Percentiles rank a stretch among this genome's conserved stretches.
phyloP scores from a whole-genome alignment of 2,888 invertebrate genomes.

The Phengaris arion region DNA sequence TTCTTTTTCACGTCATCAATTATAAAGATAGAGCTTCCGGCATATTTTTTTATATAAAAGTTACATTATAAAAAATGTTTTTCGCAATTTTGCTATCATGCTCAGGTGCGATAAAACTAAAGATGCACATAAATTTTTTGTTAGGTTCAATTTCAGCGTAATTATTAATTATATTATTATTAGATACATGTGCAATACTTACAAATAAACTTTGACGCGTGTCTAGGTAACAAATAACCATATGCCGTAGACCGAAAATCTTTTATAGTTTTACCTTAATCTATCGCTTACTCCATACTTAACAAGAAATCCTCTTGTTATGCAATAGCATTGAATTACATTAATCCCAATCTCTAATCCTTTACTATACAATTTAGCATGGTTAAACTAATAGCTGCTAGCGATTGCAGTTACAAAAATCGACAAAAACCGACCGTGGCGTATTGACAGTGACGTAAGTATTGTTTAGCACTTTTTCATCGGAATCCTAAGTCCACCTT shows the following conservation, averaged over 20 bases:
- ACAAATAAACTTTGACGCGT: too few species aligned
- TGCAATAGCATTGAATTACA: slow-evolving; percentile 37
- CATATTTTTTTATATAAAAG: background rate
- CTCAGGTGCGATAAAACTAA: background rate
- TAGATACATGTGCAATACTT: too few species aligned
- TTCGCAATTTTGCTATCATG: background rate
- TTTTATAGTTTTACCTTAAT: background rate
- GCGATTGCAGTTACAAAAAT: slow-evolving; percentile 50
- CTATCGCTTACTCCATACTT: background rate
- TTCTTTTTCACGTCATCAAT: slow-evolving; percentile 21
- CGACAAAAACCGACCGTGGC: slow-evolving; percentile 61
- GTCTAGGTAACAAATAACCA: background rate
- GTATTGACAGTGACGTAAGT: slow-evolving; percentile 78
- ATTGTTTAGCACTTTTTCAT: slow-evolving; percentile 76
- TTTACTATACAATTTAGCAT: slow-evolving; percentile 54
- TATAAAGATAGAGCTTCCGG: slow-evolving; percentile 8
- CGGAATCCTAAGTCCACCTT: slow-evolving; percentile 70
- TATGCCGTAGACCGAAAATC: background rate
- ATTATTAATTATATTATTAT: too few species aligned
- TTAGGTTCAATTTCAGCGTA: too few species aligned
- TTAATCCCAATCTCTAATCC: slow-evolving; percentile 51
- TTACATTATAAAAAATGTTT: background rate
- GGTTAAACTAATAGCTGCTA: slow-evolving; percentile 54
- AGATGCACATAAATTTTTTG: background rate
- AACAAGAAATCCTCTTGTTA: slow-evolving; percentile 1